A percentile compares a stretch with the other conserved stretches of the same genome.
Conservation (phyloP, 2,113 vertebrate genomes). For the Indicator indicator region DNA sequence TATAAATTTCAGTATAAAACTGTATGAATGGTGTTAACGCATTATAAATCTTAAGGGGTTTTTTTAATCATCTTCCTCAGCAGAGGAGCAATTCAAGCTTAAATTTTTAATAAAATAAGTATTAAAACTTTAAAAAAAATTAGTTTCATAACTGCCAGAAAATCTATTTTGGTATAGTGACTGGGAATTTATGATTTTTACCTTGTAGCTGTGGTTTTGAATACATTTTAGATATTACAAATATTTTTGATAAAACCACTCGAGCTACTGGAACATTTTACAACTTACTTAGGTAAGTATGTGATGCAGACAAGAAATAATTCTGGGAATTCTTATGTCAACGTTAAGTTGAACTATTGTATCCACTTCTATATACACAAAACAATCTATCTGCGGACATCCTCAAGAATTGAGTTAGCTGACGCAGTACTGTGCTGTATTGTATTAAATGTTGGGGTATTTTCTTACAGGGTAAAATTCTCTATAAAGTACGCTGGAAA, state of each 20-base stretch:
- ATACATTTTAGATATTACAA: background rate
- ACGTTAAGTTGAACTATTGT: background rate
- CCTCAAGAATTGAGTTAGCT: background rate
- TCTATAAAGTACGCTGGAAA: conserved; percentile 97
- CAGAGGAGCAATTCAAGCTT: background rate
- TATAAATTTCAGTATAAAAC: background rate
- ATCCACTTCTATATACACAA: rapidly evolving
- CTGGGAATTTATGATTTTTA: background rate
- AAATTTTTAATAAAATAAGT: background rate
- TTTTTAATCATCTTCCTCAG: background rate
- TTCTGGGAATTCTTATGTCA: background rate
- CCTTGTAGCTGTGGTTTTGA: background rate
- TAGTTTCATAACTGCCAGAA: background rate
- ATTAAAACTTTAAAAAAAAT: background rate
- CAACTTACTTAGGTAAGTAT: background rate
- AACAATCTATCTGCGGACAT: background rate
- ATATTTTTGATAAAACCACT: background rate
- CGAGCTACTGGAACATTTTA: background rate
- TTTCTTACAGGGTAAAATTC: conserved; percentile 83
- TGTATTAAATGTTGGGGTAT: background rate
- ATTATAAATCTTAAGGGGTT: background rate
- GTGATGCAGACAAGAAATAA: background rate
- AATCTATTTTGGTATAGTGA: background rate
- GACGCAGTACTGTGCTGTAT: background rate
- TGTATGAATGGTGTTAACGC: background rate